phyloP scores from a whole-genome alignment of 1,140 invertebrate genomes.

The Eriocheir sinensis region DNA sequence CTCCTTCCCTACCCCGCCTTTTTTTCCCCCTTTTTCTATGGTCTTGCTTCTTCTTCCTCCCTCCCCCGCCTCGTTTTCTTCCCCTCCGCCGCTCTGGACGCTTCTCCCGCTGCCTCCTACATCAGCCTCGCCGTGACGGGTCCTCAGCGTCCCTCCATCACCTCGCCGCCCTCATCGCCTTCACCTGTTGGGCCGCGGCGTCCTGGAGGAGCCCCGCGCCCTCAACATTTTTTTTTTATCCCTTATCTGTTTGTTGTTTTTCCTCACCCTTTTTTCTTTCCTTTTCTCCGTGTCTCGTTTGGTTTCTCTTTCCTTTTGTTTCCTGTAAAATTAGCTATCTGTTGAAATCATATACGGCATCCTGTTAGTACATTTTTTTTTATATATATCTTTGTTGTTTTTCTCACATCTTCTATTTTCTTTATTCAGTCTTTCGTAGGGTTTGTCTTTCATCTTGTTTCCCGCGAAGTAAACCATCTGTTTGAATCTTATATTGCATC shows the following conservation, averaged over 20 bases:
- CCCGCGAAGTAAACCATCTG: too few species aligned
- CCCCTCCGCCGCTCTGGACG: neutral
- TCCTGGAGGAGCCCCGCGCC: neutral
- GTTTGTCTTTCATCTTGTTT: neutral
- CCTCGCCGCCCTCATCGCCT: neutral
- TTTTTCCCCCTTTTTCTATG: too few species aligned
- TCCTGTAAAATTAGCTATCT: neutral
- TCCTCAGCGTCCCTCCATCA: neutral
- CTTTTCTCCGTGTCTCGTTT: neutral
- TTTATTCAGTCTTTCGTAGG: neutral
- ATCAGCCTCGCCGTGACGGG: neutral
- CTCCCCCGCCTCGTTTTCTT: neutral
- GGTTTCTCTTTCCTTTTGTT: neutral
- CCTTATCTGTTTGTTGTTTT: neutral
- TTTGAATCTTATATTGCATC: too few species aligned
- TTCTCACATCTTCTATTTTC: too few species aligned
- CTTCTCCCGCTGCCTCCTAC: neutral
- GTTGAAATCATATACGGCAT: too few species aligned
- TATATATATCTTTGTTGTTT: too few species aligned
- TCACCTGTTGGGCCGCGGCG: neutral
- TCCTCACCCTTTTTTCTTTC: neutral
- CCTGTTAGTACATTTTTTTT: too few species aligned
- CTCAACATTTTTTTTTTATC: neutral
- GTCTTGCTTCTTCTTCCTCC: neutral
- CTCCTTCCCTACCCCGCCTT: too few species aligned